Evolutionary conservation across 2,113 vertebrate species (phyloP).

Genomic region (Vicugna pacos): DNA sequence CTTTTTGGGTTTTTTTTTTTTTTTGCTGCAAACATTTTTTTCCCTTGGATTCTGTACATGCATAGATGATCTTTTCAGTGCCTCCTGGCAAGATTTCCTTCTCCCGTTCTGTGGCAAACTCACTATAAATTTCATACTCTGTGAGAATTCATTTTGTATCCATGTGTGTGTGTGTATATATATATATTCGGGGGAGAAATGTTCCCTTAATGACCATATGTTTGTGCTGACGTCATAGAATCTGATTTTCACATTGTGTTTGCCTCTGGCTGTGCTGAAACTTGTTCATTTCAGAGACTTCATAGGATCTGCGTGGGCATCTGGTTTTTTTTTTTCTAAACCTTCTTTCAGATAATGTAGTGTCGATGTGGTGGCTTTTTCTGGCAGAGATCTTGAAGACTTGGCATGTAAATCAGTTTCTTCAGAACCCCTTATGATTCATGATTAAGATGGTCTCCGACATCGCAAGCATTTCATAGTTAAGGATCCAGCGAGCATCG

Average conservation of each 20-base stretch:
- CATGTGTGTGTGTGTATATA: too few relatives aligned
- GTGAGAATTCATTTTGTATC: rapidly evolving
- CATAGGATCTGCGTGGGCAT: not conserved
- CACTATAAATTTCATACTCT: not conserved
- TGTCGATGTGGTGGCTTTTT: not conserved
- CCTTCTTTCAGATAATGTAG: too few relatives aligned
- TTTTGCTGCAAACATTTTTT: not conserved
- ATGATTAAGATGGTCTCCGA: rapidly evolving
- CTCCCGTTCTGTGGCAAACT: rapidly evolving
- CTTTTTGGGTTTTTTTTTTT: not conserved
- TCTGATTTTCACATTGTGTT: not conserved
- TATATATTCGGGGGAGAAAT: not conserved
- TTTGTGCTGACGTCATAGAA: not conserved
- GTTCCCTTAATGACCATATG: rapidly evolving
- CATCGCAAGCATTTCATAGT: rapidly evolving
- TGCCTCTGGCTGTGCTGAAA: rapidly evolving
- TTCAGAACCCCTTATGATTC: too few relatives aligned
- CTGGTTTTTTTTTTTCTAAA: too few relatives aligned
- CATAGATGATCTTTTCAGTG: rapidly evolving
- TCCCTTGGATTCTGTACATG: not conserved
- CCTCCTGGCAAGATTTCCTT: too few relatives aligned
- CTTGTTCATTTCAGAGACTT: not conserved
- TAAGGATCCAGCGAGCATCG: not conserved
- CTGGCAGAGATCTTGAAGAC: not conserved
- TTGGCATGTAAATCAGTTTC: not conserved